Evolutionary conservation across 2,888 invertebrate species (phyloP), one percentile per base, ranked within the genome.

Genomic region (Aphrophora alni): DNA sequence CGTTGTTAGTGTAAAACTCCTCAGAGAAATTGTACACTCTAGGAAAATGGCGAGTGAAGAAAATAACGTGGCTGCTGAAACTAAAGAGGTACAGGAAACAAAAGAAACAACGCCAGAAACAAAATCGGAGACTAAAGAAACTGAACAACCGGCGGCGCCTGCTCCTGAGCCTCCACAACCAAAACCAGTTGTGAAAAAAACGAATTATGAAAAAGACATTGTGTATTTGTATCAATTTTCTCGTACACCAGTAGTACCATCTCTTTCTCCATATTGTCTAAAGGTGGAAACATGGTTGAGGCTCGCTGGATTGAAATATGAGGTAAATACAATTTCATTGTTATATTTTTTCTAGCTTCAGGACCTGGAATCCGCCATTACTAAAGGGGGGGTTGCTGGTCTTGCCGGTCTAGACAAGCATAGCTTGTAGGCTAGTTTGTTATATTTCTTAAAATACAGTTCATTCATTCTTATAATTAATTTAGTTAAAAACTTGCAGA

Each of bases 241-340:
- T 85, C 93, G 98, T 87, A 96, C 96, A 85, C 95, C 97, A 85
- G 91, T 95, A 88, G 90, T 97, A 87, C 97, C 97, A 82, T 97
- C 97, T 83, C 91, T 96, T 86, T 97, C 97, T 85, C 96, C 97
- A 81, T 97, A 95, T 89, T 97, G 97, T 90, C 92, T 98, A 88
- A 98, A 98, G 92, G 95, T 97, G 86, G 98, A 98, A 91, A 97
- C 97, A 87, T 98, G 97, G 97, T 92, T 98, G 85, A 93, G 98
- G 88, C 92, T 98, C 87, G 94, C 95, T 87, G 96, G 95, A 88
- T 92, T 97, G 88, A 96, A 95, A 90, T 98, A 97, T 90, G 97
- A 97, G 96, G 97, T 97, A 90, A 92, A 93, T 89, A 75, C 27
- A 27, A 21, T 77, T 81, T 72, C 38, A 25, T 28, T 77, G 26